Percentiles rank a stretch among this genome's conserved stretches.
phyloP scores from a whole-genome alignment of 2,113 vertebrate species.

The Myiagra hebetior region DNA sequence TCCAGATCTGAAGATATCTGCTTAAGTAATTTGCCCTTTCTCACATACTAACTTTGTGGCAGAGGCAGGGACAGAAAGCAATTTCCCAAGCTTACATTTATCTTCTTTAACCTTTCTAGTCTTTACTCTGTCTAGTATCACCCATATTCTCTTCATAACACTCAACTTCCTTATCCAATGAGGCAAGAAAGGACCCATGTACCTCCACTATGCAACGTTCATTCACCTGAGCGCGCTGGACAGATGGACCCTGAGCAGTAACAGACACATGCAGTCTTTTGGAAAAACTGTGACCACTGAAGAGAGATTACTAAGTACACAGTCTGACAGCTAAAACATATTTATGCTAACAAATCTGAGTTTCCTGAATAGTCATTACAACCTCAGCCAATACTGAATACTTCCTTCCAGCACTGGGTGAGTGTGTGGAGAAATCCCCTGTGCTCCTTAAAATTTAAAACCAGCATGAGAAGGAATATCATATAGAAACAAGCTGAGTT shows the following conservation, averaged over 20 bases:
- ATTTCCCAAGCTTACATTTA: not conserved
- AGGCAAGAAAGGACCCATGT: not conserved
- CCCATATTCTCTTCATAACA: not conserved
- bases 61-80: not conserved
- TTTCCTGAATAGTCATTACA: not conserved
- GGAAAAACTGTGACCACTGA: not conserved
- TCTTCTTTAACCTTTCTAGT: not conserved
- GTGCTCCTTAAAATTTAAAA: not conserved
- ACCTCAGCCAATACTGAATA: not conserved
- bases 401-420: not conserved
- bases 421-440: not conserved
- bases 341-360: not conserved
- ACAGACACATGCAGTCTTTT: not conserved
- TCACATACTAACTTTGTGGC: not conserved
- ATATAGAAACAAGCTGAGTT: not conserved
- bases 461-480: not conserved
- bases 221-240: not conserved
- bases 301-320: not conserved
- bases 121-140: not conserved
- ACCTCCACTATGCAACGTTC: rapidly evolving
- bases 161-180: not conserved
- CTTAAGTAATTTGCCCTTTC: not conserved
- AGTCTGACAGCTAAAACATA: not conserved
- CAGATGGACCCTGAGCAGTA: not conserved
- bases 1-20: not conserved